These are phyloP conservation scores for Andrena bicolor DNA, from an alignment of 2,888 invertebrate species.

Conservation along the genomic window DNA sequence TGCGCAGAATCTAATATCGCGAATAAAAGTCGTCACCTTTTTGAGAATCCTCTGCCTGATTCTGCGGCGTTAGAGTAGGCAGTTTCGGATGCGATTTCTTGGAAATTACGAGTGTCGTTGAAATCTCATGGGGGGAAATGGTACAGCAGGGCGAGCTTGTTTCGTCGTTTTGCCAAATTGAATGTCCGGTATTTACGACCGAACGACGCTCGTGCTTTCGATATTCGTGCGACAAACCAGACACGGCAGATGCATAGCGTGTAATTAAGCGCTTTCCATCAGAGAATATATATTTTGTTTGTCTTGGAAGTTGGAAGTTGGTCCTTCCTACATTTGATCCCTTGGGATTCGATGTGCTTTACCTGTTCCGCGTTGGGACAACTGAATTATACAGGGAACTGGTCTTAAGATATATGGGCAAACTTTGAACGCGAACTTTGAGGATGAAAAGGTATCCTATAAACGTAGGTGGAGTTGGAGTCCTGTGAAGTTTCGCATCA, in stretches of 20 bases:
- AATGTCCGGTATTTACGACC: conserved; percentile 1
- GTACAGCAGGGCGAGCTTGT: too few species aligned
- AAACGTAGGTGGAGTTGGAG: conserved; percentile 21
- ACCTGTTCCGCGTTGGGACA: conserved; percentile 34
- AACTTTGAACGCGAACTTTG: conserved; percentile 30
- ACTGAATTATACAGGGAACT: conserved; percentile 53
- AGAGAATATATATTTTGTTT: conserved; percentile 19
- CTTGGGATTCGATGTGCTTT: conserved; percentile 43
- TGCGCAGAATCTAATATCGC: conserved; percentile 5
- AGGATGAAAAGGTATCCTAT: conserved; percentile 25
- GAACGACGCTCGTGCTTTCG: not conserved
- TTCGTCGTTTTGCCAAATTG: too few species aligned
- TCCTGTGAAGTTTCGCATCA: conserved; percentile 13
- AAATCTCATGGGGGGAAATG: not conserved
- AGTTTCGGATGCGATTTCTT: conserved; percentile 1
- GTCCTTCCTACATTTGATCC: conserved; percentile 33
- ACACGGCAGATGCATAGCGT: conserved; percentile 4
- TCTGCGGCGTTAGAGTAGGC: too few species aligned
- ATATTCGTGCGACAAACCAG: not conserved
- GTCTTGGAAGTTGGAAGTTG: conserved; percentile 2
- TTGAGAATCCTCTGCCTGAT: conserved; percentile 2
- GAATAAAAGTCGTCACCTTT: conserved; percentile 3
- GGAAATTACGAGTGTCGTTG: conserved; percentile 24
- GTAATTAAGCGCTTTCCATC: conserved; percentile 1
- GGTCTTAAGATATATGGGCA: conserved; percentile 50